Evolutionary conservation across 2,797 vertebrate genomes (phyloP), one percentile per base, ranked within the genome.

Genomic region (Pelodytes ibericus): DNA sequence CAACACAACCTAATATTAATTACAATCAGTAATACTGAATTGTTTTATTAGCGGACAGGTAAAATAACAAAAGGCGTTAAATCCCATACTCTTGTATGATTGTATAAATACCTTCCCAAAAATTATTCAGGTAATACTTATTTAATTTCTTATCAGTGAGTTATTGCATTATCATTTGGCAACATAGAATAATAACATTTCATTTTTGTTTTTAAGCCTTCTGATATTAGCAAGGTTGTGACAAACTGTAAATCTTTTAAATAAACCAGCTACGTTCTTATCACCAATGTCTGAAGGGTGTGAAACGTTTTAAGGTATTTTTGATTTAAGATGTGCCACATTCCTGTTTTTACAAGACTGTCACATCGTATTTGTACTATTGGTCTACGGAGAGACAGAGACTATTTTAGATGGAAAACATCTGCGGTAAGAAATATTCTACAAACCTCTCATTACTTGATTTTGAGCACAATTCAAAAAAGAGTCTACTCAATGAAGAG

Each of bases 231-330:
- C 44, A 47, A 15, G 44, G 13, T 47, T 16, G 18, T 47, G 44
- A n/a, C 20, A 64, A 64, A 44, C 31, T 39, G 15, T 26, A 41
- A 2, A 47, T 41, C 22, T 24, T 64, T 44, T 11, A 64, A 1
- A 64, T 36, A 26, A 5, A 29, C 5, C n/a, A 27, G 25, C 39
- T n/a, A 4, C 20, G 41, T 39, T 39, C 24, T 47, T 27, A 65
- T 65, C 22, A 47, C 63, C 26, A 49, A 16, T 27, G 8, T 26
- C 36, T 65, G 25, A 65, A 65, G 39, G 39, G 24, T 49, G 39
- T 49, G 26, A 65, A 65, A 65, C 13, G 24, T 18, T 65, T 49
- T 65, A 65, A 65, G 15, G 36, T 65, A 65, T 47, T 65, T 47
- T 27, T 10, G 16, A 25, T 64, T 11, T 24, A 41, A 39, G n/a